Evolutionary conservation across 2,797 vertebrate species (phyloP).

Genomic region (Mormyrops boulengeri): DNA sequence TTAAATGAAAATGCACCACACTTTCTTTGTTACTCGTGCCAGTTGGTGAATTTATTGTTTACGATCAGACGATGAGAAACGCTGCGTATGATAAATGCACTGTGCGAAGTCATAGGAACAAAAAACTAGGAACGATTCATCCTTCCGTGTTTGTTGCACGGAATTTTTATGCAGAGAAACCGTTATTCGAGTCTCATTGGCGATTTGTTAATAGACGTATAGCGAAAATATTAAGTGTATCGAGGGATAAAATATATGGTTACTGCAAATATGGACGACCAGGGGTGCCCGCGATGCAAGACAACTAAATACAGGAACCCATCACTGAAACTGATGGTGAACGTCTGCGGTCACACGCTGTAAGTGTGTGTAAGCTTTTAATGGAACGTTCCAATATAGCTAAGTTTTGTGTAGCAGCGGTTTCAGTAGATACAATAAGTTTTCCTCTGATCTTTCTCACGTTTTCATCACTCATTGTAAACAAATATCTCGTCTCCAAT

Average conservation of each 20-base stretch:
- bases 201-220: neutral
- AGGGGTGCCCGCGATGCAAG: constrained; percentile 90
- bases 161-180: constrained; percentile 1
- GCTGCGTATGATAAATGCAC: neutral
- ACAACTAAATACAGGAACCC: constrained; percentile 97
- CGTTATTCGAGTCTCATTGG: neutral
- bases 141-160: constrained; percentile 7
- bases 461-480: neutral
- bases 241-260: neutral
- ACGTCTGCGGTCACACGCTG: constrained; percentile 96
- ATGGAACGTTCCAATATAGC: constrained; percentile 28
- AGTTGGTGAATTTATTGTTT: neutral
- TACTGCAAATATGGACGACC: constrained; percentile 77
- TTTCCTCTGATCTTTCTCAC: neutral
- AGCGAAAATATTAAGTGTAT: neutral
- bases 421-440: constrained; percentile 14
- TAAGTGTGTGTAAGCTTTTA: constrained; percentile 63
- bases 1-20: neutral
- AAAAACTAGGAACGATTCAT: constrained; percentile 19
- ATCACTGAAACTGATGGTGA: constrained; percentile 93
- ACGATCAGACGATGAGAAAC: neutral
- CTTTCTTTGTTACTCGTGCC: neutral
- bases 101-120: constrained; percentile 9
- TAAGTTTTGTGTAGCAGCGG: neutral
- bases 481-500: neutral